Percentiles rank a stretch among this genome's conserved stretches.
Evolutionary conservation across 2,888 invertebrate genomes (phyloP).

Genomic region (Diploptera punctata): DNA sequence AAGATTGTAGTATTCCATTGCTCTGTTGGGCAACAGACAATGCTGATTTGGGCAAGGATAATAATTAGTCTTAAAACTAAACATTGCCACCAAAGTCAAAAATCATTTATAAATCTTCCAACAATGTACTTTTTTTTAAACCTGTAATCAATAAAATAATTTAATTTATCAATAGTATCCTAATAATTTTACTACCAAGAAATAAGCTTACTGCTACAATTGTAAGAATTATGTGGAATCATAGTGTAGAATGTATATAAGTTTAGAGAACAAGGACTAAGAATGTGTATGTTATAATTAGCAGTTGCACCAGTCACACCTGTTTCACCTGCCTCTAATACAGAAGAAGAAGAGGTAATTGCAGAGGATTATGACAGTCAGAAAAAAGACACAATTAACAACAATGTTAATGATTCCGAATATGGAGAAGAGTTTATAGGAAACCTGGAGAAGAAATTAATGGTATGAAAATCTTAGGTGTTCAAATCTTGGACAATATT

Average conservation of each 20-base stretch:
- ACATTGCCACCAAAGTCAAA: too few relatives aligned
- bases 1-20: too few relatives aligned
- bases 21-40: too few relatives aligned
- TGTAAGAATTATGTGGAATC: constrained; percentile 50
- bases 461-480: too few relatives aligned
- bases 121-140: not conserved
- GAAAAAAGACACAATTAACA: constrained; percentile 37
- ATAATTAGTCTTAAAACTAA: too few relatives aligned
- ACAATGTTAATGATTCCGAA: constrained; percentile 40
- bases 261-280: not conserved
- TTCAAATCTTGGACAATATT: too few relatives aligned
- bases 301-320: constrained; percentile 45
- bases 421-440: constrained; percentile 40
- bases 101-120: too few relatives aligned
- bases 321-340: constrained; percentile 41
- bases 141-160: not conserved
- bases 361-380: constrained; percentile 90
- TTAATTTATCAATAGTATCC: not conserved
- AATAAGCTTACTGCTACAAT: not conserved
- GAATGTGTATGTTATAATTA: constrained; percentile 20
- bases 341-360: constrained; percentile 85
- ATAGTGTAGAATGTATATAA: constrained; percentile 45
- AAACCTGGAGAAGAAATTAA: constrained; percentile 43
- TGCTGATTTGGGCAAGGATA: too few relatives aligned
- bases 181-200: not conserved